Base-by-base conservation (phyloP, 2,797 vertebrate genomes). In the Agapornis canus region DNA sequence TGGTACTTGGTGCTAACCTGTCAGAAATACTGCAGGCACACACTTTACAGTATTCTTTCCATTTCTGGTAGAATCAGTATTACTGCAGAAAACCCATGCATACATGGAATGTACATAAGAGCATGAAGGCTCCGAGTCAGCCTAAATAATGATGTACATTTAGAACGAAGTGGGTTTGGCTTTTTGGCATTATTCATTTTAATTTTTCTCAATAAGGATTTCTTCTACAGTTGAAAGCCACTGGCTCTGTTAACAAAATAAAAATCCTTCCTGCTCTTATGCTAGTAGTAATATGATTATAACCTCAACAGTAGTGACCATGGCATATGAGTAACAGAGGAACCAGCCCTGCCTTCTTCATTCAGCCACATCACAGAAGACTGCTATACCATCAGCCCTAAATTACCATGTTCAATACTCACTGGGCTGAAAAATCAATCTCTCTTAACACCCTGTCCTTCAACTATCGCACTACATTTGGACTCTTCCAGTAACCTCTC, bases 1-100 rank as follows among this genome's bases (percentile, higher is more conserved):
- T 4, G 4, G 5, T 25, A 40, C 0, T 0, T n/a, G 23, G 35
- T 69, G 66, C 45, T 68, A 60, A 64, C 9, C 56, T 85, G 45
- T 19, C 47, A 59, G n/a, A 31, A 81, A 69, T 29, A 73, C 25
- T 40, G 70, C 10, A 48, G 26, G 17, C 23, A 22, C 21, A 29
- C 16, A 52, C 40, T 42, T 52, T 15, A 27, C 37, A 35, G 0
- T 25, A 66, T 70, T 80, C 64, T 45, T 86, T 75, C 52, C 17
- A 31, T 52, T 86, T 92, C 40, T 81, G 13, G 57, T 70, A 66
- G 49, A 73, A 66, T 70, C 31, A 47, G 0, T 63, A 43, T 68
- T 71, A 61, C 11, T 69, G 54, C 56, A 89, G 54, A 51, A 95
- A 89, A 83, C 31, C 10, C 32, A 21, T 2, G 3, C 32, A 22